Evolutionary conservation across 92 coral and sea anemone genomes (phyloP).

Genomic region (Galaxea fascicularis): DNA sequence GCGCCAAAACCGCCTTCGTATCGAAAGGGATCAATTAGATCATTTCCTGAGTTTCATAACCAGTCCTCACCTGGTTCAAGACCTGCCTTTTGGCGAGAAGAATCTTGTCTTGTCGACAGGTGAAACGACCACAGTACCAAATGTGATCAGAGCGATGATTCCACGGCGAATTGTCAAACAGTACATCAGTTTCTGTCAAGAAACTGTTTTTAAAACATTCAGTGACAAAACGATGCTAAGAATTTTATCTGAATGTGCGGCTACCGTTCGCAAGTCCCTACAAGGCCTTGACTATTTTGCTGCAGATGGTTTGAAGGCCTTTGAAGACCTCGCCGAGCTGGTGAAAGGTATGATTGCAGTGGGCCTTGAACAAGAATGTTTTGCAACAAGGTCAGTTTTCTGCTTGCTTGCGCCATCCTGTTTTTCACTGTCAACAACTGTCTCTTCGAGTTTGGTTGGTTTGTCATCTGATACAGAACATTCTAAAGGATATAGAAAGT

Average conservation of each 20-base stretch:
- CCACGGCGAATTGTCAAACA: constrained; percentile 57
- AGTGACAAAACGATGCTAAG: constrained; percentile 46
- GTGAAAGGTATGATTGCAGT: not conserved
- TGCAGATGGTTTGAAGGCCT: constrained; percentile 45
- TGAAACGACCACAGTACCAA: constrained; percentile 49
- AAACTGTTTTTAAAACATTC: constrained; percentile 46
- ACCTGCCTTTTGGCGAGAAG: constrained; percentile 77
- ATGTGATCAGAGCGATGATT: constrained; percentile 71
- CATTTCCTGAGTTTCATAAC: constrained; percentile 78
- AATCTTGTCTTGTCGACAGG: no score
- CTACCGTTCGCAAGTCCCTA: constrained; percentile 55
- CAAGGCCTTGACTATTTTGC: constrained; percentile 64
- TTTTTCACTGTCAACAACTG: no score
- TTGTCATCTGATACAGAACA: not conserved
- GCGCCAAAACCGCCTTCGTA: constrained; percentile 57
- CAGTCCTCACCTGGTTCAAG: constrained; percentile 71
- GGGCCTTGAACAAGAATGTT: not conserved
- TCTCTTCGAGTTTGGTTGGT: not conserved
- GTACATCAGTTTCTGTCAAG: constrained; percentile 50
- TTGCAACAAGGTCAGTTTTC: no score
- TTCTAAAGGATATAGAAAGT: not conserved
- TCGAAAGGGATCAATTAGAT: constrained; percentile 65
- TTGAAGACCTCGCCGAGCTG: not conserved
- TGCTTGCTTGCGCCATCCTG: no score
- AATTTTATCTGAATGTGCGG: constrained; percentile 48